These are phyloP conservation scores for Alviniconcha strummeri DNA, from an alignment of 2,888 invertebrate species.

Conservation along the genomic window DNA sequence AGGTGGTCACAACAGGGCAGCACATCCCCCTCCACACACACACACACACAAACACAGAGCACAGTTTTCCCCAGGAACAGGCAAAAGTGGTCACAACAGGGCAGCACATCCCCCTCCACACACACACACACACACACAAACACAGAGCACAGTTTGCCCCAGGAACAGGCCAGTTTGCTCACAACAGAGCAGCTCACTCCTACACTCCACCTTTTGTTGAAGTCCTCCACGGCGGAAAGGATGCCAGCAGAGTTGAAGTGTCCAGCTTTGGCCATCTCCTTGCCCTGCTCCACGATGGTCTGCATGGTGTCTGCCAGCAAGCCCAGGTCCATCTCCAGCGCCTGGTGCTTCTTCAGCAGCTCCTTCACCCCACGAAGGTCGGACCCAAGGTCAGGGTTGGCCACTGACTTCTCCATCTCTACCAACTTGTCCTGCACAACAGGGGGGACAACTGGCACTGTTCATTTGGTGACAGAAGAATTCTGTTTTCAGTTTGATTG, in stretches of 20 bases:
- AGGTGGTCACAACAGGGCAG: no score
- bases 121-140: no score
- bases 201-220: slow-evolving; percentile 79
- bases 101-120: no score
- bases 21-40: no score
- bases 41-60: no score
- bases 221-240: slow-evolving; percentile 83
- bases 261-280: slow-evolving; percentile 92
- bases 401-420: slow-evolving; percentile 86
- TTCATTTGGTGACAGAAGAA: not conserved
- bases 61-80: no score
- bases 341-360: slow-evolving; percentile 90
- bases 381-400: slow-evolving; percentile 86
- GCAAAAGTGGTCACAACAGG: no score
- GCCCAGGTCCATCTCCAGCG: slow-evolving; percentile 88
- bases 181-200: no score
- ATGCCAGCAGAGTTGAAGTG: slow-evolving; percentile 96
- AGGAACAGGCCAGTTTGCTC: no score
- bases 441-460: not conserved
- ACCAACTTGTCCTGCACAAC: slow-evolving; percentile 79
- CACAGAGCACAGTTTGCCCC: no score
- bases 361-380: slow-evolving; percentile 95
- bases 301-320: slow-evolving; percentile 89
- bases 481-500: no score
- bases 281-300: slow-evolving; percentile 84